Percentiles rank a stretch among this genome's conserved stretches.
Conservation (phyloP, 2,113 vertebrate species). For the Marcusenius ussheri region DNA sequence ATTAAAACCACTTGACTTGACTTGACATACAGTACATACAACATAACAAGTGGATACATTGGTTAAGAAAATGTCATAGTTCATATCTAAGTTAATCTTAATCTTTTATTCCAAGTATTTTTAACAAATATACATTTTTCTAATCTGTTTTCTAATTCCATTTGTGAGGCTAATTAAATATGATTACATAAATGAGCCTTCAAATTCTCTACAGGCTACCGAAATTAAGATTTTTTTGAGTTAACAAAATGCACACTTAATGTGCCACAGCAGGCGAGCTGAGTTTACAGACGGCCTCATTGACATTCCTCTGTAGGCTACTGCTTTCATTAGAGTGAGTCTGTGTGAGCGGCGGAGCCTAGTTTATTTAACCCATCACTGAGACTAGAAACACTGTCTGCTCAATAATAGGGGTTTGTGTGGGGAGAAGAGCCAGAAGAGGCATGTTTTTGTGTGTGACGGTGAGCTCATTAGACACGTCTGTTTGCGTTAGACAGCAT, state of each 20-base stretch:
- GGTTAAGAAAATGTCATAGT: background rate
- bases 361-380: background rate
- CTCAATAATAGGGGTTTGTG: background rate
- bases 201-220: background rate
- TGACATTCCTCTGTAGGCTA: background rate
- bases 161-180: background rate
- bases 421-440: background rate
- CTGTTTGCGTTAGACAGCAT: background rate
- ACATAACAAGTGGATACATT: background rate
- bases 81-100: background rate
- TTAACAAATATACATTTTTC: background rate
- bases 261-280: background rate
- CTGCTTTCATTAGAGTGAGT: background rate
- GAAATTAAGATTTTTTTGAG: background rate
- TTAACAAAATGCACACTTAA: background rate
- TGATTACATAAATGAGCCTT: background rate
- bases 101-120: background rate
- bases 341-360: background rate
- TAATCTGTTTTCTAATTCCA: background rate
- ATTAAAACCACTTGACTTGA: background rate
- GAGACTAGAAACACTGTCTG: background rate
- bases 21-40: background rate
- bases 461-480: background rate
- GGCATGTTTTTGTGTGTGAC: background rate
- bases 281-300: background rate